Percentiles rank a stretch among this genome's conserved stretches.
These are phyloP conservation scores for Paracanthobrama guichenoti DNA, from an alignment of 2,113 vertebrate genomes.

Conservation along the genomic window DNA sequence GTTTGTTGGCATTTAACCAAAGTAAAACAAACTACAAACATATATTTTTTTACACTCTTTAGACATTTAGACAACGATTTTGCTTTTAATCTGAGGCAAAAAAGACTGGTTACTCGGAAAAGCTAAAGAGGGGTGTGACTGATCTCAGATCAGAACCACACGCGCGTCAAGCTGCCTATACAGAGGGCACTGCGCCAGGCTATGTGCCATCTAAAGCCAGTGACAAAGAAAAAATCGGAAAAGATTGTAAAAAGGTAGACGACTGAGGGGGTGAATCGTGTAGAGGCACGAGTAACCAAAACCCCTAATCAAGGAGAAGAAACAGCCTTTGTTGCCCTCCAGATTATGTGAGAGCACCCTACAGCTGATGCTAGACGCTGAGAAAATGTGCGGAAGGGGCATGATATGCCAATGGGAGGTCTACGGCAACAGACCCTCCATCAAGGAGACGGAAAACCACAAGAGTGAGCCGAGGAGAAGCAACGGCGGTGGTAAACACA, in stretches of 20 bases:
- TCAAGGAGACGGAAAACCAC: slow-evolving; percentile 44
- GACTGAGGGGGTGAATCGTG: slow-evolving; percentile 39
- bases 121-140: slow-evolving; percentile 53
- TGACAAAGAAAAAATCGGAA: slow-evolving; percentile 84
- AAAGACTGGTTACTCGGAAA: slow-evolving; percentile 12
- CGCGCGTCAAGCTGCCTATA: slow-evolving; percentile 75
- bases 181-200: slow-evolving; percentile 73
- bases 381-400: slow-evolving; percentile 64
- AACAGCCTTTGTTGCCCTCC: slow-evolving; percentile 48
- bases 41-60: slow-evolving; percentile 2
- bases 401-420: slow-evolving; percentile 61
- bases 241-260: slow-evolving; percentile 87
- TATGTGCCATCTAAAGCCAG: slow-evolving; percentile 81
- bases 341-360: slow-evolving; percentile 69
- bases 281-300: slow-evolving; percentile 45
- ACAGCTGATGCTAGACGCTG: slow-evolving; percentile 65
- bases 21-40: slow-evolving; percentile 45
- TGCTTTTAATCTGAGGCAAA: background rate
- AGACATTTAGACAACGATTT: background rate
- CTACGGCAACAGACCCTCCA: slow-evolving; percentile 22
- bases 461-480: slow-evolving; percentile 37
- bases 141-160: slow-evolving; percentile 44
- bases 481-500: slow-evolving; percentile 25
- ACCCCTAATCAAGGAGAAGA: slow-evolving; percentile 49
- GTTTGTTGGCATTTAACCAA: slow-evolving; percentile 37